Evolutionary conservation across 2,888 invertebrate species (phyloP), one percentile per base, ranked within the genome.

Genomic region (Drosophila bunnanda): DNA sequence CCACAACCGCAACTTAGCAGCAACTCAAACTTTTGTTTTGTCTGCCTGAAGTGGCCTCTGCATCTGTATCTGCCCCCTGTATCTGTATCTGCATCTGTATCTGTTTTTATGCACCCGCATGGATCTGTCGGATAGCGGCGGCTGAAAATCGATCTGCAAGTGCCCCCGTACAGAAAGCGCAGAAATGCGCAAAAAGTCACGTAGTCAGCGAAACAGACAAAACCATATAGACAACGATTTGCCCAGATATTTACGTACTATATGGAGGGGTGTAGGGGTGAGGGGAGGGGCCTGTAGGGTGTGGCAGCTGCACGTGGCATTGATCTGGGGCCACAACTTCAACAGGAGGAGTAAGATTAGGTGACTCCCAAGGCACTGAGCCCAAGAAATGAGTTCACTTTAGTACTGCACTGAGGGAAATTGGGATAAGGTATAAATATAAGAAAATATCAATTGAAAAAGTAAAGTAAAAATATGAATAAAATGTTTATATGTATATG

Each of bases 201-300:
- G 85, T 85, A 86, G 78, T 73, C 74, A 76, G 82, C 81, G 67
- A 73, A 83, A 53, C 70, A 71, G 72, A 77, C 73, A 75, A 75
- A 50, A 50, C 67, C 75, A 86, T 84, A 88, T 88, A 88, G 89
- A 88, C 83, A 88, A 86, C 89, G 81, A 86, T 76, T 80, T 82
- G 78, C 84, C 79, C 67, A 55, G 68, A 67, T 61, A 55, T 50
- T 50, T 50, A 10, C 50, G 50, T 50, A 50, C 50, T 32, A n/a
- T 41, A 43, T 53, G 22, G 22, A 1, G 7, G 13, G 41, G 13
- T 25, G 46, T 36, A 17, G 28, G 52, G 34, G 9, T n/a, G 34
- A n/a, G 25, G 32, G 36, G 30, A n/a, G 32, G 36, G 30, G 12
- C 7, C 15, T 30, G 54, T 25, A 28, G 25, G 38, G 43, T 30